A percentile compares a stretch with the other conserved stretches of the same genome.
These are phyloP conservation scores for Drosophila kohkoa DNA, from an alignment of 1,140 invertebrate species.

Conservation along the genomic window DNA sequence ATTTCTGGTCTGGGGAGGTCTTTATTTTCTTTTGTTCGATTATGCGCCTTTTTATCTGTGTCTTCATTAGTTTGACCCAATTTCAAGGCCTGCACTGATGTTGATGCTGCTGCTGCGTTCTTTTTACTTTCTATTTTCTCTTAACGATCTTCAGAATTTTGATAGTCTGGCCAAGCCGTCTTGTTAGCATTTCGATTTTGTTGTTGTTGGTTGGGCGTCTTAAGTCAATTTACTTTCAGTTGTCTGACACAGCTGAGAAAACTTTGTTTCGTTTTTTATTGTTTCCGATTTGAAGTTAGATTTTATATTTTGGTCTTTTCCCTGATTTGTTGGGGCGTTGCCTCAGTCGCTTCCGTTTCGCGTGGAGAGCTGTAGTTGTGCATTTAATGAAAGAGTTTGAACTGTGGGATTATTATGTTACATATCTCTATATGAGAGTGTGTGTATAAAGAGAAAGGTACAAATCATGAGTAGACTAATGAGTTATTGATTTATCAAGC, in stretches of 20 bases:
- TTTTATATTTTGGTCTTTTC: slow-evolving; percentile 31
- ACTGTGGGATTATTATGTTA: slow-evolving; percentile 16
- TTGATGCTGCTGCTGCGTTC: slow-evolving; percentile 30
- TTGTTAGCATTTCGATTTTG: slow-evolving; percentile 51
- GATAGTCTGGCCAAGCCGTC: slow-evolving; percentile 5
- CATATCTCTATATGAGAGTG: not conserved
- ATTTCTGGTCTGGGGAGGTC: slow-evolving; percentile 4
- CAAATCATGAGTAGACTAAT: slow-evolving; percentile 5
- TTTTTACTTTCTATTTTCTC: slow-evolving; percentile 81
- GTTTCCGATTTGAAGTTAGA: slow-evolving; percentile 31
- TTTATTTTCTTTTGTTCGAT: slow-evolving; percentile 48
- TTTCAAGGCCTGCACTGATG: slow-evolving; percentile 35
- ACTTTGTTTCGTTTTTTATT: slow-evolving; percentile 31
- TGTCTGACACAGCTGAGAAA: slow-evolving; percentile 29
- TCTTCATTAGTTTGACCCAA: slow-evolving; percentile 80
- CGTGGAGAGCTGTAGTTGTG: not conserved
- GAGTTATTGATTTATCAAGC: slow-evolving; percentile 6
- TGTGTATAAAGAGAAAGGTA: slow-evolving; percentile 28
- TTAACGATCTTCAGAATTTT: slow-evolving; percentile 60
- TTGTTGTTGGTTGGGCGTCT: slow-evolving; percentile 40
- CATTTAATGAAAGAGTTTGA: slow-evolving; percentile 17
- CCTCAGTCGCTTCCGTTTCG: slow-evolving; percentile 53
- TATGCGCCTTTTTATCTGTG: slow-evolving; percentile 75
- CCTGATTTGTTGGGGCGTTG: slow-evolving; percentile 39
- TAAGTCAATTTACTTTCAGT: slow-evolving; percentile 76